Evolutionary conservation across 2,113 vertebrate species (phyloP).

Genomic region (Paracyprichromis sp.): DNA sequence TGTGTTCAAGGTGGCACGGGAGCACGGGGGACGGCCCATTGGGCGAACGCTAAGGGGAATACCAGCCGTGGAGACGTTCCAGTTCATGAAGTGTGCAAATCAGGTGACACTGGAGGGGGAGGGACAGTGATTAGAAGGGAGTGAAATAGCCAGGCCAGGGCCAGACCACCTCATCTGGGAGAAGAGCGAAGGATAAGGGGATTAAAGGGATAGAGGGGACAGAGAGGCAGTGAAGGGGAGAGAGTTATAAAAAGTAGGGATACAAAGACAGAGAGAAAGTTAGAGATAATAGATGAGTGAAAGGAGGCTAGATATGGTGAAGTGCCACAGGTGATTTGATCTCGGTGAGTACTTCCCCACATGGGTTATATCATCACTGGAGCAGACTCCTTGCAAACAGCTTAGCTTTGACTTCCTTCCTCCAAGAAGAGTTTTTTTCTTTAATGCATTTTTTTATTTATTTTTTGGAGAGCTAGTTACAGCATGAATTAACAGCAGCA

Average conservation of each 20-base stretch:
- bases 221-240: conserved; percentile 8
- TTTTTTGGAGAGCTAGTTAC: background rate
- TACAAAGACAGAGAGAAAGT: conserved; percentile 11
- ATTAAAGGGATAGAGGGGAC: conserved; percentile 29
- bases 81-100: conserved; percentile 66
- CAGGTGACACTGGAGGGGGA: conserved; percentile 13
- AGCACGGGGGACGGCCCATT: conserved; percentile 3
- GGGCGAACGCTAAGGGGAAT: conserved; percentile 33
- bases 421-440: background rate
- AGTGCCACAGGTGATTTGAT: background rate
- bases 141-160: conserved; percentile 51
- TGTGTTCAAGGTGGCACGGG: conserved; percentile 57
- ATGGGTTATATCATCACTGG: background rate
- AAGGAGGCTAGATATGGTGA: background rate
- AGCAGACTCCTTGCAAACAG: background rate
- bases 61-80: conserved; percentile 55
- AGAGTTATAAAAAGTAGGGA: conserved; percentile 5
- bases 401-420: background rate
- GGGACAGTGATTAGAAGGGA: conserved; percentile 31
- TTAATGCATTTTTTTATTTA: background rate
- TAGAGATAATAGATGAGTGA: conserved; percentile 14
- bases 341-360: background rate
- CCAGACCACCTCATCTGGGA: conserved; percentile 53
- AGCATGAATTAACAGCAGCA: conserved; percentile 20
- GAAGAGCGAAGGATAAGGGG: conserved; percentile 18